Percentiles rank a stretch among this genome's conserved stretches.
These are phyloP conservation scores for Peromyscus eremicus DNA, from an alignment of 2,797 vertebrate species.

Conservation along the genomic window DNA sequence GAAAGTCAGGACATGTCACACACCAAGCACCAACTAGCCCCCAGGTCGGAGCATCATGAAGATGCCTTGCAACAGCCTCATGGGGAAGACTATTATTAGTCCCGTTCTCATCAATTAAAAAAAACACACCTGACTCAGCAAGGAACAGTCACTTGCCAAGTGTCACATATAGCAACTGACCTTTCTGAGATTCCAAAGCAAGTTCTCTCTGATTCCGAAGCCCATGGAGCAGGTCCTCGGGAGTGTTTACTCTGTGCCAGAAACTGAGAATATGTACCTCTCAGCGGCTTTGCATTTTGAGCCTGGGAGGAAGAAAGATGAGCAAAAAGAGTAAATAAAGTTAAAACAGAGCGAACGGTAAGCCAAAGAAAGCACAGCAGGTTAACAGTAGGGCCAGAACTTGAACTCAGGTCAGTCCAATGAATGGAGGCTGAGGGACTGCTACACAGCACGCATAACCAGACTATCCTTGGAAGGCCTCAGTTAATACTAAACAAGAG, in stretches of 20 bases:
- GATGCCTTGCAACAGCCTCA: not conserved
- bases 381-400: not conserved
- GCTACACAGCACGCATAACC: not conserved
- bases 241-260: not conserved
- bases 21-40: not conserved
- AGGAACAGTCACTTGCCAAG: constrained; percentile 24
- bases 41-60: not conserved
- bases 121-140: not conserved
- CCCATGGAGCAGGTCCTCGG: not conserved
- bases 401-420: not conserved
- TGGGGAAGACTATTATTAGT: constrained; percentile 24
- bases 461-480: not conserved
- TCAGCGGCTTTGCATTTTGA: not conserved
- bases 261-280: not conserved
- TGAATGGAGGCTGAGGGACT: not conserved
- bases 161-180: constrained; percentile 22
- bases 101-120: constrained; percentile 2
- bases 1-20: not conserved
- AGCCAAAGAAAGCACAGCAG: not conserved
- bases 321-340: not conserved
- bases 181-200: constrained; percentile 59
- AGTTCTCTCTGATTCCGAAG: constrained; percentile 59
- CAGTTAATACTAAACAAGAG: not conserved
- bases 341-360: not conserved
- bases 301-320: not conserved